phyloP scores from a whole-genome alignment of 2,888 invertebrate genomes.

The Lasioglossum pauxillum region DNA sequence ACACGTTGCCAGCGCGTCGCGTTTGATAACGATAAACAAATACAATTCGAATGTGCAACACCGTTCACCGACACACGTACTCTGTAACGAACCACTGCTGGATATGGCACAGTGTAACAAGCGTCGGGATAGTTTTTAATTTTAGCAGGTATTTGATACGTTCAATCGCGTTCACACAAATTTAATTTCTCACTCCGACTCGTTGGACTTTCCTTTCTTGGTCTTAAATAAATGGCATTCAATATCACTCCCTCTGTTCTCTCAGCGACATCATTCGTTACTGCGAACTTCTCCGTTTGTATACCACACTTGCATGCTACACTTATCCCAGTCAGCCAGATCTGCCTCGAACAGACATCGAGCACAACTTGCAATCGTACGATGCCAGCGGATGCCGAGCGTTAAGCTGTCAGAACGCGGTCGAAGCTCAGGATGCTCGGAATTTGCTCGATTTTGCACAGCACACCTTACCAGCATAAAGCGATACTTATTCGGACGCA shows the following conservation, averaged over 20 bases:
- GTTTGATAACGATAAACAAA: constrained; percentile 75
- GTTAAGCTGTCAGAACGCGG: no score
- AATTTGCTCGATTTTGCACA: no score
- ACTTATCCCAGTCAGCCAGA: no score
- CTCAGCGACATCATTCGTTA: not conserved
- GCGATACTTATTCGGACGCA: no score
- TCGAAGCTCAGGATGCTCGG: no score
- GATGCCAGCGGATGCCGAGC: no score
- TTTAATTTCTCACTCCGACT: not conserved
- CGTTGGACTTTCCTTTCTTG: not conserved
- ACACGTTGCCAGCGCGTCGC: constrained; percentile 60
- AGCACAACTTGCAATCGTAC: no score
- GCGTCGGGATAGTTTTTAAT: not conserved
- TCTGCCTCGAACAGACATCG: no score
- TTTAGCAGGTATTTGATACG: constrained; percentile 1
- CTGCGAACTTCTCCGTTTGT: no score
- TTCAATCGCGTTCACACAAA: not conserved
- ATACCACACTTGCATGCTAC: no score
- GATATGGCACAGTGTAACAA: not conserved
- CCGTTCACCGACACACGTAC: not conserved
- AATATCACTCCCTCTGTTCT: not conserved
- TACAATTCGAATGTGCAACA: constrained; percentile 65
- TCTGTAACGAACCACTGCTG: not conserved
- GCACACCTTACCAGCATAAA: no score
- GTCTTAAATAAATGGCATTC: not conserved